These are phyloP conservation scores for Lipotes vexillifer DNA, from an alignment of 2,113 vertebrate species.

Conservation along the genomic window DNA sequence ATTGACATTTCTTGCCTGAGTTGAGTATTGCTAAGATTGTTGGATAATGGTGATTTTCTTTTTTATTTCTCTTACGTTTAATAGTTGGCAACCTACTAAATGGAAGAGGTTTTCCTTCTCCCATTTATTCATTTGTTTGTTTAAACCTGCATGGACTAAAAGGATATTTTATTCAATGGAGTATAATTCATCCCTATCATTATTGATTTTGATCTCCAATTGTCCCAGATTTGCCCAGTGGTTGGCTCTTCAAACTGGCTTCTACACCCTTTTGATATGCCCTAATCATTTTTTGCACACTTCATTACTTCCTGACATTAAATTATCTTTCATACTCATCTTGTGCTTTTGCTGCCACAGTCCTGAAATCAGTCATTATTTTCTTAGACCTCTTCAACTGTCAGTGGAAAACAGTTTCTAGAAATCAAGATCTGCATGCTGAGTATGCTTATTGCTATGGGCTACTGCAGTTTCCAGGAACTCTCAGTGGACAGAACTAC, in stretches of 20 bases:
- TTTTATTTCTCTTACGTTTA: slow-evolving; percentile 16
- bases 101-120: background rate
- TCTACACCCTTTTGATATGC: background rate
- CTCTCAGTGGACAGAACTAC: background rate
- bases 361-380: background rate
- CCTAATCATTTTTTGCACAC: background rate
- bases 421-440: background rate
- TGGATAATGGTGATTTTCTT: slow-evolving; percentile 4
- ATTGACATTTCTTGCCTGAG: slow-evolving; percentile 10
- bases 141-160: background rate
- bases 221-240: background rate
- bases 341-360: background rate
- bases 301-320: background rate
- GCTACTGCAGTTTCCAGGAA: background rate
- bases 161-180: background rate
- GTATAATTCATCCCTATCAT: background rate
- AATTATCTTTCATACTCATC: background rate
- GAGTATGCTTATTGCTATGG: background rate
- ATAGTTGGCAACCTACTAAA: background rate
- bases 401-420: background rate
- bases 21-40: background rate
- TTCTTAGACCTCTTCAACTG: background rate
- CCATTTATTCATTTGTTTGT: background rate
- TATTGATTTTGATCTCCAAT: background rate
- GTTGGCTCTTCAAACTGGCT: background rate